Percentiles rank a stretch among this genome's conserved stretches.
These are phyloP conservation scores for Dolichomitus sp. DNA, from an alignment of 2,888 invertebrate species.

Conservation along the genomic window DNA sequence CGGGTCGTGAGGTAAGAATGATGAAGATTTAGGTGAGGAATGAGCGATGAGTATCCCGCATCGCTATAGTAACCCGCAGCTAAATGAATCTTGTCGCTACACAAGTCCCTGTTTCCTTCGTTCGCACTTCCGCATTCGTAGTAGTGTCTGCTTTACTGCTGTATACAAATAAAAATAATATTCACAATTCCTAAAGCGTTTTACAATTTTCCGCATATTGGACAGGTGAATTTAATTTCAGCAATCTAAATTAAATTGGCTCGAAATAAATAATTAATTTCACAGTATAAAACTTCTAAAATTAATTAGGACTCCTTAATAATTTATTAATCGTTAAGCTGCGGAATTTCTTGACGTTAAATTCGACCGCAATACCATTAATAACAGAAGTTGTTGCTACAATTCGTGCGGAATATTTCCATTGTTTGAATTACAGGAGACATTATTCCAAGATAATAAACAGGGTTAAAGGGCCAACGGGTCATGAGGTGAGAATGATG, in stretches of 20 bases:
- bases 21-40: constrained; percentile 22
- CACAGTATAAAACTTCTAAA: too few species aligned
- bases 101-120: constrained; percentile 41
- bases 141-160: constrained; percentile 2
- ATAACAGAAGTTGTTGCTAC: not conserved
- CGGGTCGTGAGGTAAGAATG: not conserved
- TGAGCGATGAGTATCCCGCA: constrained; percentile 14
- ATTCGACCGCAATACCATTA: not conserved
- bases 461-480: constrained; percentile 6
- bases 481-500: constrained; percentile 21
- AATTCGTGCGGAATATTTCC: not conserved
- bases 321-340: too few species aligned
- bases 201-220: too few species aligned
- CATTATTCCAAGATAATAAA: not conserved
- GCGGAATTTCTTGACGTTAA: not conserved
- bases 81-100: constrained; percentile 52
- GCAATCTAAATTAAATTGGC: too few species aligned
- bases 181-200: not conserved
- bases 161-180: constrained; percentile 6
- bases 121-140: constrained; percentile 41
- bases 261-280: too few species aligned
- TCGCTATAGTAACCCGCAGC: constrained; percentile 3
- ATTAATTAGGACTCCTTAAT: too few species aligned
- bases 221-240: too few species aligned
- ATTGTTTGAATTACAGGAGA: not conserved